Evolutionary conservation across 2,888 invertebrate species (phyloP), one percentile per base, ranked within the genome.

Genomic region (Aspidiotus destructor): DNA sequence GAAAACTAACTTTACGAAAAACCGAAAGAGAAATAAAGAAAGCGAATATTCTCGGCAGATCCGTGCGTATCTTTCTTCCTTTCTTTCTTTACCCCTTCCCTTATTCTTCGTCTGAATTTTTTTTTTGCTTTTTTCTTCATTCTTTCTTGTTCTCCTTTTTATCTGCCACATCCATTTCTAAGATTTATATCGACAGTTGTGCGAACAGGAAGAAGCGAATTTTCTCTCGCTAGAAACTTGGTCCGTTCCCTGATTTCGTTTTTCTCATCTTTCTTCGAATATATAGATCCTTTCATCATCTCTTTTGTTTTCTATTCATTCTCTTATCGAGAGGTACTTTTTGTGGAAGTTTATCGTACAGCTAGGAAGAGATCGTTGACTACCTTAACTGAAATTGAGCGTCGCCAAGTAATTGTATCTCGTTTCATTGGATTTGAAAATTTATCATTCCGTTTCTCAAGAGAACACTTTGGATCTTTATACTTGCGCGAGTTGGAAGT

Each of bases 141-240:
- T 63, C 28, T 28, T 28, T 28, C 28, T 28, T 5, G 5, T 28
- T 28, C 28, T 28, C 28, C 28, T 28, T 63, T 54, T 63, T 53
- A 41, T 63, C 63, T 63, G 54, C 63, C 63, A 28, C 28, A 63
- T 63, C 63, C 54, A 63, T 63, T 63, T 63, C 54, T 52, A 63
- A 63, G 63, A 63, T 63, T 63, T 63, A 63, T 63, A 63, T 63
- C 63, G 63, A 63, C 53, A 63, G 63, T 54, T 54, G 48, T n/a
- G 63, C 63, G 40, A 63, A 63, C 63, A 63, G 63, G 63, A 63
- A 63, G 54, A 53, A 53, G 53, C 2, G 41, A 63, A 63, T 63
- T 28, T 28, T 28, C 53, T 54, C 41, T 41, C 41, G 40, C 41
- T 54, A 41, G 41, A 54, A 17, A 41, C 28, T 41, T 28, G 28